phyloP scores from a whole-genome alignment of 1,140 invertebrate species.

The Lordiphosa mommai region DNA sequence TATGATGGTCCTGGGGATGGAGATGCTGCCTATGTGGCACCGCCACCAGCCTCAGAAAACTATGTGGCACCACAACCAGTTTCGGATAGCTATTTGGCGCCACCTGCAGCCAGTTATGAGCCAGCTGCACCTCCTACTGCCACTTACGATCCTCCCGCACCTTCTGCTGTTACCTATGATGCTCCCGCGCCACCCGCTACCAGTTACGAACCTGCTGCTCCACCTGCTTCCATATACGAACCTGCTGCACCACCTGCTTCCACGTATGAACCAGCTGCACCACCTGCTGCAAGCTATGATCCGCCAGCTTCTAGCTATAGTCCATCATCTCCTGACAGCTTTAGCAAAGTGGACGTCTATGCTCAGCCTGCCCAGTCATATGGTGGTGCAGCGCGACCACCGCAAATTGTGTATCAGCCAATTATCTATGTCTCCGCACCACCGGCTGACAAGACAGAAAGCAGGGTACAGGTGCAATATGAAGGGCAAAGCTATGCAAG shows the following conservation, averaged over 20 bases:
- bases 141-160: slow-evolving; percentile 2
- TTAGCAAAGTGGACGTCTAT: slow-evolving; percentile 25
- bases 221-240: slow-evolving; percentile 9
- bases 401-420: slow-evolving; percentile 63
- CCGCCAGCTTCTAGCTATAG: neutral
- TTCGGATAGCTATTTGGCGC: slow-evolving; percentile 5
- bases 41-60: neutral
- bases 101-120: slow-evolving; percentile 1
- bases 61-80: slow-evolving; percentile 22
- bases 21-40: slow-evolving; percentile 44
- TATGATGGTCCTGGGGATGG: slow-evolving; percentile 57
- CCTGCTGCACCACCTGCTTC: neutral
- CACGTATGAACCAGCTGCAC: neutral
- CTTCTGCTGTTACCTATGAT: slow-evolving; percentile 6
- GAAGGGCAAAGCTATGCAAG: slow-evolving; percentile 13
- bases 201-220: neutral
- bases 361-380: slow-evolving; percentile 22
- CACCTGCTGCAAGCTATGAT: slow-evolving; percentile 14
- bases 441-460: slow-evolving; percentile 4
- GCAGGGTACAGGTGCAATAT: slow-evolving; percentile 1
- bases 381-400: slow-evolving; percentile 18
- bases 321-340: slow-evolving; percentile 8
- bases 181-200: neutral
- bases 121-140: neutral
- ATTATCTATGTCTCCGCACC: slow-evolving; percentile 53